A percentile compares a stretch with the other conserved stretches of the same genome.
phyloP scores from a whole-genome alignment of 1,140 invertebrate species.

The Eurytemora carolleeae region DNA sequence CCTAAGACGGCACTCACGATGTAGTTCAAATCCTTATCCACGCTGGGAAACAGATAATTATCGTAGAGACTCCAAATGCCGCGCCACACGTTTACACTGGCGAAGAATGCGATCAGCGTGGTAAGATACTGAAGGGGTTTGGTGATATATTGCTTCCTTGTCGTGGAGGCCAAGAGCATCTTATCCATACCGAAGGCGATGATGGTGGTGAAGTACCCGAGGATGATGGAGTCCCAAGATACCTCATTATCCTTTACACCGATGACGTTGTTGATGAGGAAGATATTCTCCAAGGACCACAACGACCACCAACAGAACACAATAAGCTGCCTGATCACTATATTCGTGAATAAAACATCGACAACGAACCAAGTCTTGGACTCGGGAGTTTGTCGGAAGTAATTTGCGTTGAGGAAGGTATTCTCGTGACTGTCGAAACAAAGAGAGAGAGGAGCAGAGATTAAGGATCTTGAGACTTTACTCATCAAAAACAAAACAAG shows the following conservation, averaged over 20 bases:
- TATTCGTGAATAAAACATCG: not conserved
- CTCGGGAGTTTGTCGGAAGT: not conserved
- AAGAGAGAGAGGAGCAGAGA: not conserved
- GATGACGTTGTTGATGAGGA: conserved; percentile 16
- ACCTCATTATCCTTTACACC: conserved; percentile 30
- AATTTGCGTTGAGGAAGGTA: not conserved
- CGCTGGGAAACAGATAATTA: conserved; percentile 46
- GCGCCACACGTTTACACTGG: conserved; percentile 65
- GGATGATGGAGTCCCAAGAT: conserved; percentile 38
- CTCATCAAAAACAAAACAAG: not conserved
- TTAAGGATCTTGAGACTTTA: not conserved
- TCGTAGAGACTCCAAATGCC: conserved; percentile 60
- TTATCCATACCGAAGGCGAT: not conserved
- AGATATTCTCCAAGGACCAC: not conserved
- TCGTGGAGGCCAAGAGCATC: not conserved
- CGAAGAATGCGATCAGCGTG: conserved; percentile 49
- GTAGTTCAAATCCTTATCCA: not conserved
- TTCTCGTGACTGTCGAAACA: not conserved
- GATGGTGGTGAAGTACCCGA: not conserved
- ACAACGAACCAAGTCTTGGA: not conserved
- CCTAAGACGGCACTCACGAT: not conserved
- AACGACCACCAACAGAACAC: not conserved
- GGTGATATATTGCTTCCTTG: not conserved
- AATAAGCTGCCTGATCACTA: not conserved
- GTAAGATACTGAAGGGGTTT: conserved; percentile 42